Conservation (phyloP, 2,113 vertebrate genomes). For the Pomatostomus ruficeps region DNA sequence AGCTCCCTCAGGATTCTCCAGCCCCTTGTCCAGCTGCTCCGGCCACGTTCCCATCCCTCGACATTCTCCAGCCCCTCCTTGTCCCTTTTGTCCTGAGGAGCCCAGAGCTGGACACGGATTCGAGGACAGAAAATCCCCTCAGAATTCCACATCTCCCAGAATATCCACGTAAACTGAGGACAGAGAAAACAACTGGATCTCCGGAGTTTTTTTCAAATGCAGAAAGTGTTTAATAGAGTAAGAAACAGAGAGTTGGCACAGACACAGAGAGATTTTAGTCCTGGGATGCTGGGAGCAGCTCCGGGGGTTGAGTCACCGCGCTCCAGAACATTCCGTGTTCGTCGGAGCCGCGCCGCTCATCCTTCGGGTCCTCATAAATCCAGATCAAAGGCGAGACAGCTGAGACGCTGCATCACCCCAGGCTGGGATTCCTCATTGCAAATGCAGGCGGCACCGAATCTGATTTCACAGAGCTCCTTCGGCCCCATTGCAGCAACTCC, state of each 20-base stretch:
- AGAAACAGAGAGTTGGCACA: not conserved
- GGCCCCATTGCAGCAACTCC: rapidly evolving
- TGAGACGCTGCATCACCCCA: not conserved
- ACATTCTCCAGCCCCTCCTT: not conserved
- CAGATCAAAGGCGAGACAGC: constrained; percentile 20
- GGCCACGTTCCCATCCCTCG: not conserved
- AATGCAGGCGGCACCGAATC: not conserved
- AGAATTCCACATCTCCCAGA: not conserved
- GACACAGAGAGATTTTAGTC: not conserved
- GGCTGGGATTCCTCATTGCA: not conserved
- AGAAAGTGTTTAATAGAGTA: not conserved
- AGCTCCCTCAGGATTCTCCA: not conserved
- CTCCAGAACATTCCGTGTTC: not conserved
- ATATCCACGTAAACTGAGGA: not conserved
- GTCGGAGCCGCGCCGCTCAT: not conserved
- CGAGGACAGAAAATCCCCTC: not conserved
- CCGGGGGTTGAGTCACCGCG: not conserved
- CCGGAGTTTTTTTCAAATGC: not conserved
- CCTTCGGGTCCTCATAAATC: not conserved
- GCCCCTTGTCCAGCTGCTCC: not conserved
- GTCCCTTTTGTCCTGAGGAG: rapidly evolving
- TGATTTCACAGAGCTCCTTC: not conserved
- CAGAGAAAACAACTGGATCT: not conserved
- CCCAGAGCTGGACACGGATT: not conserved
- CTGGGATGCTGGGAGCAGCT: not conserved